Percentiles rank a stretch among this genome's conserved stretches.
phyloP scores from a whole-genome alignment of 2,888 invertebrate genomes.

The Diploptera punctata region DNA sequence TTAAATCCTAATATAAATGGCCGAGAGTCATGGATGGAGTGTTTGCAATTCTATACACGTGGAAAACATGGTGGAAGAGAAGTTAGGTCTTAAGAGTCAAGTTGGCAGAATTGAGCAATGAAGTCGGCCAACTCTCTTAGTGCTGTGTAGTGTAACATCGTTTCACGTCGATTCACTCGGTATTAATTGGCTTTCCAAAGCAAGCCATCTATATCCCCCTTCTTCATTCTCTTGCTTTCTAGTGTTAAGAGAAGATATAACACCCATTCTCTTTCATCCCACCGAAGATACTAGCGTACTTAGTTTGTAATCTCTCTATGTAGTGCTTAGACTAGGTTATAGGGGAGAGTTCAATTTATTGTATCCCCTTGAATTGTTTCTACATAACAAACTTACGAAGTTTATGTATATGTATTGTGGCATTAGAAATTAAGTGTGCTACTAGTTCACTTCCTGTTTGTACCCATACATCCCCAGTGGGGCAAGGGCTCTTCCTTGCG shows the following conservation, averaged over 20 bases:
- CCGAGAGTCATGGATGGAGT: not conserved
- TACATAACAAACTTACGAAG: not conserved
- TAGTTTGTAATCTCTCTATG: not conserved
- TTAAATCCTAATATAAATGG: not conserved
- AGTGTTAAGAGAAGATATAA: not conserved
- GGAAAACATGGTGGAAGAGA: no score
- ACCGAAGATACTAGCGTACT: not conserved
- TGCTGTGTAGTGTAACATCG: not conserved
- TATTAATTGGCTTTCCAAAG: slow-evolving; percentile 2
- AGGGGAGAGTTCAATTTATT: not conserved
- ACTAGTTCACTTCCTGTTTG: no score
- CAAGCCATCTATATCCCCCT: not conserved
- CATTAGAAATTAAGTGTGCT: no score
- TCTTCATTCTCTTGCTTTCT: not conserved
- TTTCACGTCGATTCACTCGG: not conserved
- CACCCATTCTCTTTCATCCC: not conserved
- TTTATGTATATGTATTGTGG: no score
- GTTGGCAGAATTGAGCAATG: not conserved
- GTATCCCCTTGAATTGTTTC: not conserved
- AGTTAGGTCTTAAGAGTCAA: no score
- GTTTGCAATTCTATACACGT: not conserved
- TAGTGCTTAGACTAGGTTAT: not conserved
- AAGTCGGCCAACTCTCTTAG: not conserved
- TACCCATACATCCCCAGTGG: no score
- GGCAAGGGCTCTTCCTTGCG: no score